Evolutionary conservation across 2,113 vertebrate genomes (phyloP), one percentile per base, ranked within the genome.

Genomic region (Elgaria multicarinata): DNA sequence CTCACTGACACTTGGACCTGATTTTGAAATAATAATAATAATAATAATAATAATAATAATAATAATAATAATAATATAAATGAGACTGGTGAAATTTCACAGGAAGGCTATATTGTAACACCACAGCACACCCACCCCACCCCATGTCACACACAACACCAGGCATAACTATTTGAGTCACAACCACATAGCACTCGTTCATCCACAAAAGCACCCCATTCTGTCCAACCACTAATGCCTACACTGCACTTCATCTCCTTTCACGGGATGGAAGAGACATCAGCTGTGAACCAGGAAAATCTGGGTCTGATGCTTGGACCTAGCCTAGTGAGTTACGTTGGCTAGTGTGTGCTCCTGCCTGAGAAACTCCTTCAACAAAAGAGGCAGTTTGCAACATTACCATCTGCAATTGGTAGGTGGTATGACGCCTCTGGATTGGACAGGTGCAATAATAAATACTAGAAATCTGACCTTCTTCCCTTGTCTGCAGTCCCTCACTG

Each of bases 1-100:
- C 7, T 98, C 44, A 84, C 94, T 95, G 22, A 98, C 95, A n/a
- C 95, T 95, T 72, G 92, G 81, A 85, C 88, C 88, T 89, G 62
- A 77, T 67, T 77, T 42, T 12, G 50, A 85, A 64, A 84, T 69
- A 89, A 42, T 22, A 55, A 42, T 50, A n/a, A n/a, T n/a, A n/a
- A n/a, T n/a, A n/a, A n/a, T n/a, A n/a, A n/a, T n/a, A n/a, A n/a
- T n/a, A n/a, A n/a, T n/a, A n/a, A n/a, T n/a, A n/a, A n/a, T n/a
- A n/a, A n/a, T n/a, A n/a, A n/a, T n/a, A n/a, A n/a, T n/a, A n/a
- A n/a, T n/a, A n/a, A n/a, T 66, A 83, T 74, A 46, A 69, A 44
- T 8, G 22, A 39, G 39, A 50, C 13, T 1, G 2, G 9, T 84
- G 72, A 66, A 12, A 66, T 67, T 53, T 84, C 9, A 67, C 5